A percentile compares a stretch with the other conserved stretches of the same genome.
Conservation (phyloP, 1,140 invertebrate genomes). For the Anadara kagoshimensis region DNA sequence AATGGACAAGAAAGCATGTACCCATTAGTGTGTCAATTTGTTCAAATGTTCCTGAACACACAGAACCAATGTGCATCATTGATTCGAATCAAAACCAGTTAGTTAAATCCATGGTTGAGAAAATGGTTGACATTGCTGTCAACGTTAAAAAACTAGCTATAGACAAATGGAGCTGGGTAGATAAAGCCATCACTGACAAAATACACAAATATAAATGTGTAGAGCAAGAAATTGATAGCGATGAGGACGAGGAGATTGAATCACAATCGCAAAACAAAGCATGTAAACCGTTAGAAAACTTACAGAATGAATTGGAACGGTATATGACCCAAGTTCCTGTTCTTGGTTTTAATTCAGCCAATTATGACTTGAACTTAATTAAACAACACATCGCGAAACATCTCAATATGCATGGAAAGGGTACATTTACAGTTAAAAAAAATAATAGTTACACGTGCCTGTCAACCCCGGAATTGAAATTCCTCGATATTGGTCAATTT, state of each 20-base stretch:
- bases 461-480: slow-evolving; percentile 5
- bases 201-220: background rate
- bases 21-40: slow-evolving; percentile 16
- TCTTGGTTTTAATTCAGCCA: slow-evolving; percentile 40
- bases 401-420: slow-evolving; percentile 19
- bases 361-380: slow-evolving; percentile 42
- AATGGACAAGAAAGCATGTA: slow-evolving; percentile 7
- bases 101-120: slow-evolving; percentile 14
- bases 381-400: slow-evolving; percentile 30
- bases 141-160: background rate
- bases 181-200: background rate
- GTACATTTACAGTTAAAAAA: slow-evolving; percentile 34
- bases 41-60: slow-evolving; percentile 18
- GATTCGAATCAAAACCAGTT: slow-evolving; percentile 1
- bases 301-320: slow-evolving; percentile 8
- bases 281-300: background rate
- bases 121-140: slow-evolving; percentile 12
- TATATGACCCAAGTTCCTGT: slow-evolving; percentile 24
- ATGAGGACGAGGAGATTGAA: slow-evolving; percentile 2
- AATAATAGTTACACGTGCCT: slow-evolving; percentile 32
- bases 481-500: slow-evolving; percentile 37
- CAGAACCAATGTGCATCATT: slow-evolving; percentile 8
- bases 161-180: slow-evolving; percentile 10
- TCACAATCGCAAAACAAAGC: background rate
- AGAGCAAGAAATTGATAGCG: background rate